Percentiles rank a stretch among this genome's conserved stretches.
These are phyloP conservation scores for Tetranychus truncatus DNA, from an alignment of 2,888 invertebrate species.

Conservation along the genomic window DNA sequence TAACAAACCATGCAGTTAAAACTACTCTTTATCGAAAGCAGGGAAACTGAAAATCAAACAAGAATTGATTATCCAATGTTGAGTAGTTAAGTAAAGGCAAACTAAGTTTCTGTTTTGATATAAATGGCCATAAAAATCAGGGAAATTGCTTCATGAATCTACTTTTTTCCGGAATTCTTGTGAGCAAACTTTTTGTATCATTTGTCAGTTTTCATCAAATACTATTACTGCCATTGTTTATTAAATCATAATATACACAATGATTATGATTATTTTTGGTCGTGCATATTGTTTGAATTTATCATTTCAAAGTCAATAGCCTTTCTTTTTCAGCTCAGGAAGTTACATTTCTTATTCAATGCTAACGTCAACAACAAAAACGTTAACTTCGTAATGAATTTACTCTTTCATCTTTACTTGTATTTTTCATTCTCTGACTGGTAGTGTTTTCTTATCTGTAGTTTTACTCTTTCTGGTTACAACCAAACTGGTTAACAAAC, in stretches of 20 bases:
- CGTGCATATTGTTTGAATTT: background rate
- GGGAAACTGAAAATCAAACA: background rate
- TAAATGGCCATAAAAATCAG: too few species aligned
- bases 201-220: background rate
- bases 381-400: background rate
- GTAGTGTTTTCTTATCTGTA: background rate
- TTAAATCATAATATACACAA: too few species aligned
- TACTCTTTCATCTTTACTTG: background rate
- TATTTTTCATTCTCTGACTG: background rate
- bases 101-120: too few species aligned
- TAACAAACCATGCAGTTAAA: background rate
- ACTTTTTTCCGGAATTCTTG: background rate
- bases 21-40: background rate
- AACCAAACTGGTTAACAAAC: background rate
- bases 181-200: background rate
- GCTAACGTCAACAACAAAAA: background rate
- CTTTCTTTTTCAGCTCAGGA: background rate
- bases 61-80: background rate
- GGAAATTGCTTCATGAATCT: too few species aligned
- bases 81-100: too few species aligned
- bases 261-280: too few species aligned
- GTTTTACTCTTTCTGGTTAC: background rate
- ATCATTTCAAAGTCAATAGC: background rate
- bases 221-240: too few species aligned
- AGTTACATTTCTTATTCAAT: background rate